Evolutionary conservation across 2,797 vertebrate genomes (phyloP), one percentile per base, ranked within the genome.

Genomic region (Cetoscarus ocellatus): DNA sequence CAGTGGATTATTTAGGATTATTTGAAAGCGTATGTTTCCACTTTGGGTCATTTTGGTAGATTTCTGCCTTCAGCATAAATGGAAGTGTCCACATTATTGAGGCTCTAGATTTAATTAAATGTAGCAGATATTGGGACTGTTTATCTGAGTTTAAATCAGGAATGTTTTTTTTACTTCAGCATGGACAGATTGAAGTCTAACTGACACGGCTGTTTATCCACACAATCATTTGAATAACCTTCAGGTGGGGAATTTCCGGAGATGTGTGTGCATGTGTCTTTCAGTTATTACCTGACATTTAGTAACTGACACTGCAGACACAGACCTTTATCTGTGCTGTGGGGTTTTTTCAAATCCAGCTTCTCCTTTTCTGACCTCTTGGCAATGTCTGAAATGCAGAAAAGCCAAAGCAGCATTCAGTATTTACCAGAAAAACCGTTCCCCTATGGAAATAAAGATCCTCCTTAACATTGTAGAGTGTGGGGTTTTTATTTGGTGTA

Each of bases 1-100:
- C 75, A 60, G 19, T 19, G 73, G 84, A 88, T 91, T 88, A 88
- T 86, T 83, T 50, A 13, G 85, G 87, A 88, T 91, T 88, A 84
- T 79, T 74, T 75, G 38, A 84, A 76, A 80, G 75, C 64, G 19
- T 73, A 83, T 83, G 75, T 73, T 73, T 73, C 57, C 69, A 73
- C 44, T 88, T 84, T 84, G 44, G 63, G 65, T 81, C 61, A 70
- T 45, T 86, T 84, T 64, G 51, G 34, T 38, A 54, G 39, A 48
- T 70, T 52, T 77, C 17, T 44, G 6, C 52, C 52, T 11, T 47
- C 18, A 34, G 42, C 35, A 59, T 53, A 13, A 45, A 61, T 49
- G 50, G 59, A 65, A 54, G 17, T 39, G 61, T 61, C n/a, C 9
- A 45, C 27, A 61, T 67, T 15, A 66, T 64, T 53, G 75, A 61